These are phyloP conservation scores for Siphlonurus alternatus DNA, from an alignment of 2,888 invertebrate species.

Conservation along the genomic window DNA sequence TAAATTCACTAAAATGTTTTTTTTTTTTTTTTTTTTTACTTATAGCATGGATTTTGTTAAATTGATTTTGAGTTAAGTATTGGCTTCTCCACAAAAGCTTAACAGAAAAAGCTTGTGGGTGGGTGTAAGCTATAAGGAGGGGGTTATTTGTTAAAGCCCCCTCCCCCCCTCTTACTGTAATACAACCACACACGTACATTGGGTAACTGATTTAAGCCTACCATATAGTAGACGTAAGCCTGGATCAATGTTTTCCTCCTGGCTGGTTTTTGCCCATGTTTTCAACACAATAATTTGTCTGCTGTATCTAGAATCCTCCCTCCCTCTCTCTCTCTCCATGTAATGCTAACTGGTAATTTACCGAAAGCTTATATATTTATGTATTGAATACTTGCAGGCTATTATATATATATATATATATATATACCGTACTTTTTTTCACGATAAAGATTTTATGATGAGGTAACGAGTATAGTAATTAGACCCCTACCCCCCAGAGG, in stretches of 20 bases:
- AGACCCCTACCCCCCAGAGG: too few relatives aligned
- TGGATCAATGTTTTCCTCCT: slow-evolving; percentile 2
- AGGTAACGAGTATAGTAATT: too few relatives aligned
- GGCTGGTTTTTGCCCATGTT: slow-evolving; percentile 2
- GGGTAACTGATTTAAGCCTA: neutral
- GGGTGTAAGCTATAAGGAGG: neutral
- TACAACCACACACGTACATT: neutral
- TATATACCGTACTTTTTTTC: too few relatives aligned
- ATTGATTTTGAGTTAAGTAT: slow-evolving; percentile 3
- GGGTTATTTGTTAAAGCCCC: too few relatives aligned
- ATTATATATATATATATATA: too few relatives aligned
- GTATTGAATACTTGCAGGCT: neutral
- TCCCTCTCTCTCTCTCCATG: neutral
- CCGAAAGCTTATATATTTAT: neutral
- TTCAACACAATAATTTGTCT: neutral
- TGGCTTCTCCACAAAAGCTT: neutral
- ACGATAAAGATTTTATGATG: too few relatives aligned
- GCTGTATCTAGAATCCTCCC: neutral
- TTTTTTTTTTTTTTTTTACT: too few relatives aligned
- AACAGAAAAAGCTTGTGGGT: neutral
- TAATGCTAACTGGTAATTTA: slow-evolving; percentile 1
- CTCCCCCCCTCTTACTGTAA: too few relatives aligned
- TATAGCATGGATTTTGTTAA: slow-evolving; percentile 1
- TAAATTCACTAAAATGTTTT: too few relatives aligned
- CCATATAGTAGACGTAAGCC: neutral